phyloP scores from a whole-genome alignment of 2,888 invertebrate genomes.

The Eupithecia insigniata region DNA sequence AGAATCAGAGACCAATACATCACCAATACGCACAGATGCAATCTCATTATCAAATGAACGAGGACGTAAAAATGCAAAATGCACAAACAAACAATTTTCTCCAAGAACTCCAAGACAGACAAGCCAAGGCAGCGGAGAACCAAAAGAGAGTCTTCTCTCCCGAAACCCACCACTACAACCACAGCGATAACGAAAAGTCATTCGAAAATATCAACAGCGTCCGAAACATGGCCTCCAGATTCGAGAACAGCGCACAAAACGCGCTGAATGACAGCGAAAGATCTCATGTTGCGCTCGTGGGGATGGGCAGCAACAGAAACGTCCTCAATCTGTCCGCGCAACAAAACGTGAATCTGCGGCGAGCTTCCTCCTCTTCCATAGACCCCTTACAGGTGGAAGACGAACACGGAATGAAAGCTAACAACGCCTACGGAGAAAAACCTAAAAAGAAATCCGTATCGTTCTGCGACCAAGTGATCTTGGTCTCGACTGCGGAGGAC shows the following conservation, averaged over 20 bases:
- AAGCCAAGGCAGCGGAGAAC: conserved; percentile 63
- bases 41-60: conserved; percentile 51
- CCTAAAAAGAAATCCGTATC: conserved; percentile 97
- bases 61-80: conserved; percentile 40
- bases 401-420: conserved; percentile 70
- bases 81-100: conserved; percentile 86
- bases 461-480: conserved; percentile 96
- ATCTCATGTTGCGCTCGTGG: conserved; percentile 73
- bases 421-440: conserved; percentile 79
- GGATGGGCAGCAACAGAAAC: conserved; percentile 77
- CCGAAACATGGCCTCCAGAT: conserved; percentile 91
- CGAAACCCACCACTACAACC: conserved; percentile 70
- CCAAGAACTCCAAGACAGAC: conserved; percentile 89
- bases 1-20: conserved; percentile 30
- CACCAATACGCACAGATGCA: conserved; percentile 28
- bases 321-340: conserved; percentile 75
- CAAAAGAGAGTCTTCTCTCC: conserved; percentile 71
- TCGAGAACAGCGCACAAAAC: conserved; percentile 83
- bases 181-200: conserved; percentile 56
- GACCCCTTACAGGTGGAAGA: conserved; percentile 77
- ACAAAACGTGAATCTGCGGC: conserved; percentile 68
- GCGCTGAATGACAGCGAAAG: conserved; percentile 64
- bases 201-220: conserved; percentile 81
- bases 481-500: conserved; percentile 96
- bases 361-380: conserved; percentile 74